Base-by-base conservation (phyloP, 1,140 invertebrate species). In the Dinothrombium tinctorium region DNA sequence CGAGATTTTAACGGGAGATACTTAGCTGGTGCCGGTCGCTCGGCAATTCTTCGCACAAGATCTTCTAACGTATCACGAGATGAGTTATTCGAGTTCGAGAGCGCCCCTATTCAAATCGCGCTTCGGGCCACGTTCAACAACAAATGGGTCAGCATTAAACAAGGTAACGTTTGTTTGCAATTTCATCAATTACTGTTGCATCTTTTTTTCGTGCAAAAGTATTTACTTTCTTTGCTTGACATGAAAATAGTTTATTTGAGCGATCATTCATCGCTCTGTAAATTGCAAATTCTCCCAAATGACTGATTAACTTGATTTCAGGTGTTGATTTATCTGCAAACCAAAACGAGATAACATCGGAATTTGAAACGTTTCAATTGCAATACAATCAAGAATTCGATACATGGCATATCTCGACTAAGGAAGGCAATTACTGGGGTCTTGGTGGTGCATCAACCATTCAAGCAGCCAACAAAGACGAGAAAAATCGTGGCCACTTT, bases 251-350 rank as follows among this genome's bases (percentile, higher is more conserved):
- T n/a, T 28, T 28, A 28, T 28, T 28, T 7, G 26, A 28, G n/a
- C 7, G n/a, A 28, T 28, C n/a, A n/a, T 7, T 8, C 7, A 8
- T 28, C n/a, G n/a, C 7, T 28, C 26, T 8, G n/a, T 8, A 28
- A 28, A 28, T 28, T 28, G 7, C 7, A n/a, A n/a, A 28, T 8
- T 8, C n/a, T 28, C 26, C n/a, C 7, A 28, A 7, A 28, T 28
- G 26, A 28, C n/a, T 19, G 19, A 6, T 15, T 35, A 12, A 20
- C 22, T 21, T 35, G 8, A 6, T 63, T 50, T 6, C 59, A 87
- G 83, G 89, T 48, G 81, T 94, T 44, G 89, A 96, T 62, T 77
- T 96, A 23, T 89, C 87, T 0, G 89, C 89, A 24, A 95, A 96
- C 62, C 90, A 95, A 62, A 83, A 89, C 50, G 87, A 94, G 62